Conservation (phyloP, 2,113 vertebrate genomes). For the Chaetodon trifascialis region DNA sequence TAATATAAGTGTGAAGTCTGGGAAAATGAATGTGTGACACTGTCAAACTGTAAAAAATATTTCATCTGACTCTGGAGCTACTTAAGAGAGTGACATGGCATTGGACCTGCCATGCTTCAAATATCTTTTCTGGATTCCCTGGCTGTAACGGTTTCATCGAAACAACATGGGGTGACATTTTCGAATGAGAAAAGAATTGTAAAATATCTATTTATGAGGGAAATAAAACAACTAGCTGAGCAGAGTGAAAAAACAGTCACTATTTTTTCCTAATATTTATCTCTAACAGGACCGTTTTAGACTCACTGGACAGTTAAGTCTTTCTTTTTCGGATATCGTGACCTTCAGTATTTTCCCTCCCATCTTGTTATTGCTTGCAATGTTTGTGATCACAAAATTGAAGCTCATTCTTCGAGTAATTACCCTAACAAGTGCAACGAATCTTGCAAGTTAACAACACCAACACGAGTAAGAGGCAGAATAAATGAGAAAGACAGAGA, state of each 20-base stretch:
- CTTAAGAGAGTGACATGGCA: slow-evolving; percentile 34
- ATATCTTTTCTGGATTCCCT: slow-evolving; percentile 49
- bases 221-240: slow-evolving; percentile 5
- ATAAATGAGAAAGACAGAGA: slow-evolving; percentile 4
- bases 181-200: slow-evolving; percentile 46
- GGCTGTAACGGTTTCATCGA: slow-evolving; percentile 37
- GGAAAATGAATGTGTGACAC: slow-evolving; percentile 14
- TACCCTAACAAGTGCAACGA: not conserved
- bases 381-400: slow-evolving; percentile 20
- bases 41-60: slow-evolving; percentile 33
- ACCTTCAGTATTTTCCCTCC: not conserved
- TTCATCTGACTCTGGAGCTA: slow-evolving; percentile 47
- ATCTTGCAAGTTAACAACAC: not conserved
- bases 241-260: not conserved
- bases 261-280: slow-evolving; percentile 18
- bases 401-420: slow-evolving; percentile 15
- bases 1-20: not conserved
- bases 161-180: slow-evolving; percentile 34
- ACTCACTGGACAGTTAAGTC: not conserved
- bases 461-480: slow-evolving; percentile 4
- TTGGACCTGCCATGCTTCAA: slow-evolving; percentile 36
- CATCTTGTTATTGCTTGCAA: not conserved
- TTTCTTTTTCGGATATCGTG: not conserved
- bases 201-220: slow-evolving; percentile 30
- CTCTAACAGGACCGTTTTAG: slow-evolving; percentile 16